A percentile compares a stretch with the other conserved stretches of the same genome.
Conservation (phyloP, 2,888 invertebrate species). For the Leptinotarsa tumamoca region DNA sequence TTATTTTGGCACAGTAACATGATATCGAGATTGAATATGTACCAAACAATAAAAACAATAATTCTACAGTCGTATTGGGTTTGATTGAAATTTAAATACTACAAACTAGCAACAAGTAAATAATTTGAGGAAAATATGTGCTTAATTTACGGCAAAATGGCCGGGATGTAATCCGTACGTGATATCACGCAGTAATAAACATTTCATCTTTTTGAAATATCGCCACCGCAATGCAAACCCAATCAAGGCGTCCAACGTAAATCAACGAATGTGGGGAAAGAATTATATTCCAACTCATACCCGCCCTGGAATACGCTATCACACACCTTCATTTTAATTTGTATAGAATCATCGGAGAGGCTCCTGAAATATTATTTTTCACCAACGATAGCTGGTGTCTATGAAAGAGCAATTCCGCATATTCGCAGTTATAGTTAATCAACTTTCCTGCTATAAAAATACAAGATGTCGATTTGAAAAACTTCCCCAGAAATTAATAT, state of each 20-base stretch:
- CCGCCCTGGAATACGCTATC: conserved; percentile 19
- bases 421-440: too few species aligned
- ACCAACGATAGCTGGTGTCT: neutral
- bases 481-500: too few species aligned
- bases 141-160: conserved; percentile 36
- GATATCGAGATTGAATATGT: neutral
- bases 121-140: conserved; percentile 35
- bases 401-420: neutral
- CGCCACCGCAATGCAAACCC: conserved; percentile 49
- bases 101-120: conserved; percentile 28
- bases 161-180: conserved; percentile 41
- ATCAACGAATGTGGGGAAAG: conserved; percentile 47
- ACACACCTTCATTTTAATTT: conserved; percentile 35
- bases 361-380: neutral
- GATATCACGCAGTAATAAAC: conserved; percentile 46
- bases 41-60: neutral
- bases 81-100: conserved; percentile 5
- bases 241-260: conserved; percentile 47
- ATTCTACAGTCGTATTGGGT: neutral
- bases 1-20: too few species aligned
- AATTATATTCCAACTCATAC: conserved; percentile 38
- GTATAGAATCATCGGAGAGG: conserved; percentile 6
- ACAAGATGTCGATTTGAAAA: too few species aligned
- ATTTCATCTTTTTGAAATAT: conserved; percentile 51
- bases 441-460: too few species aligned